Evolutionary conservation across 1,140 invertebrate species (phyloP), one percentile per base, ranked within the genome.

Genomic region (Eumeta japonica): DNA sequence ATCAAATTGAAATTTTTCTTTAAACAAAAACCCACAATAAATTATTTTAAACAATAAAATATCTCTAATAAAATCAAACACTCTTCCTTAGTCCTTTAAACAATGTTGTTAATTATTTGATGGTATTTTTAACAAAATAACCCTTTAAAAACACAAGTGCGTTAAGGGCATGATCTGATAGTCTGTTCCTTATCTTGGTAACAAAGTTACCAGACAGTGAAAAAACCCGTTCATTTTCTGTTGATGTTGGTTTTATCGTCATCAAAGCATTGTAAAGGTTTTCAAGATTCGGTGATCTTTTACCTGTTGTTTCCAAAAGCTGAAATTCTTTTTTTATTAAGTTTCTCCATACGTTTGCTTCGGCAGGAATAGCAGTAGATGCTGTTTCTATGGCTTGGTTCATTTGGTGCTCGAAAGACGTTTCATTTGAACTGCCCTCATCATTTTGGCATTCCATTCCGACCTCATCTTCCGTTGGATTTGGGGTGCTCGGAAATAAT

Each of bases 101-200:
- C n/a, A n/a, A n/a, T n/a, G n/a, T n/a, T n/a, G n/a, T n/a, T n/a
- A n/a, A n/a, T n/a, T n/a, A n/a, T n/a, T n/a, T n/a, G n/a, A n/a
- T n/a, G n/a, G n/a, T n/a, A n/a, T n/a, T n/a, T n/a, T n/a, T n/a
- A n/a, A n/a, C n/a, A n/a, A 24, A 24, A 24, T 24, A 24, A 5
- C 5, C 20, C n/a, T 24, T 24, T 24, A 24, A n/a, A 24, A 24
- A 24, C 5, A 24, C 20, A 24, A 24, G 20, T 7, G 20, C 20
- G n/a, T 24, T 24, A n/a, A 24, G 5, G 5, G 20, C 5, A 7
- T 24, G 5, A n/a, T 24, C 20, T 24, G 5, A 5, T 7, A 24
- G 20, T 24, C 20, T 24, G n/a, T 24, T 24, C n/a, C 20, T 24
- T 24, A 24, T 24, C n/a, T 24, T 24, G n/a, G 20, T 24, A 24